phyloP scores from a whole-genome alignment of 2,888 invertebrate species.

The Eurois occulta region DNA sequence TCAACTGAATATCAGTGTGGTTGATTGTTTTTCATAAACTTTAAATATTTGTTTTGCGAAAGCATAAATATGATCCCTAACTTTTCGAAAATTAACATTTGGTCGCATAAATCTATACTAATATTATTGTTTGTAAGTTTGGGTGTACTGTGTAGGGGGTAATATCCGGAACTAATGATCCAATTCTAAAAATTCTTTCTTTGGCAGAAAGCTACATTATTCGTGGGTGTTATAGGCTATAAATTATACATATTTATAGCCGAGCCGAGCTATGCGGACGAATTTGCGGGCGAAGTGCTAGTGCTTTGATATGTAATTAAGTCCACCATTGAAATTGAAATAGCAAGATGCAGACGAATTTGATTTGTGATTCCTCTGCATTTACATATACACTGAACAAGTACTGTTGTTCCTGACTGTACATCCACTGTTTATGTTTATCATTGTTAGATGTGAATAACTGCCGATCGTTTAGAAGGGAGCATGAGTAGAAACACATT shows the following conservation, averaged over 20 bases:
- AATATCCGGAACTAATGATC: too few relatives aligned
- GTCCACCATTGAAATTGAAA: background rate
- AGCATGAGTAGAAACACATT: conserved; percentile 48
- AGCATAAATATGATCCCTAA: conserved; percentile 44
- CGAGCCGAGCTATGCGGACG: too few relatives aligned
- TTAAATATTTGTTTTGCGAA: conserved; percentile 49
- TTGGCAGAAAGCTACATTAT: too few relatives aligned
- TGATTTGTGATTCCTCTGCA: background rate
- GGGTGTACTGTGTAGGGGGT: too few relatives aligned
- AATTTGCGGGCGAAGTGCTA: too few relatives aligned
- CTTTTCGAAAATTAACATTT: conserved; percentile 16
- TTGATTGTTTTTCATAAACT: conserved; percentile 52
- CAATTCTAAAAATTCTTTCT: too few relatives aligned
- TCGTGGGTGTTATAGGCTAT: too few relatives aligned
- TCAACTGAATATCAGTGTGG: conserved; percentile 44
- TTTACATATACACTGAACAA: conserved; percentile 21
- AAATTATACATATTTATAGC: too few relatives aligned
- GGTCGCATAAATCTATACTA: too few relatives aligned
- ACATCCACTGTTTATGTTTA: conserved; percentile 35
- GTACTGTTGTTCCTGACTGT: conserved; percentile 5
- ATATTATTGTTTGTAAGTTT: too few relatives aligned
- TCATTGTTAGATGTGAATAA: conserved; percentile 52
- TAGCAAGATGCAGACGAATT: conserved; percentile 5
- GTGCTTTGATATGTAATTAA: background rate
- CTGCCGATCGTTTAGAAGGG: conserved; percentile 41